These are phyloP conservation scores for Bungarus multicinctus DNA, from an alignment of 2,113 vertebrate genomes.

Conservation along the genomic window DNA sequence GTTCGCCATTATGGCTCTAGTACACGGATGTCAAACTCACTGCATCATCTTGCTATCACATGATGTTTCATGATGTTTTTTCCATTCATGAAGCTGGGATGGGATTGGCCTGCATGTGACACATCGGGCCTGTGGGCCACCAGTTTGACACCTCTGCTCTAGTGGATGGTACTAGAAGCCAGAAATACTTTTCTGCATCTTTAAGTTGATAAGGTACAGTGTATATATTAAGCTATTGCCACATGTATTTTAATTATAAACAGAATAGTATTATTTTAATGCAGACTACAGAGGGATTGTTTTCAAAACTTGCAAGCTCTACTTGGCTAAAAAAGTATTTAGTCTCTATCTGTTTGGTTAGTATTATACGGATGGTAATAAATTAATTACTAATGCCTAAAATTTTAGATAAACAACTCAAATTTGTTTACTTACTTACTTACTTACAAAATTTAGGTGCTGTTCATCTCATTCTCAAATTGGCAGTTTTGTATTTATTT, in stretches of 20 bases:
- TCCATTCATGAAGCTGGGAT: too few relatives aligned
- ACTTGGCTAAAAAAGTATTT: background rate
- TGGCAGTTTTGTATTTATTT: background rate
- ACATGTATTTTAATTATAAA: background rate
- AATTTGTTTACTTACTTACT: too few relatives aligned
- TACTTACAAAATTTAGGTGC: background rate
- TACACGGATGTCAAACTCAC: too few relatives aligned
- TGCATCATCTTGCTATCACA: too few relatives aligned
- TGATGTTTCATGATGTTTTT: too few relatives aligned
- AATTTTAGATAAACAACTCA: background rate
- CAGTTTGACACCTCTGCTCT: background rate
- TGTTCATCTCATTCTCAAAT: background rate
- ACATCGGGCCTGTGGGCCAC: too few relatives aligned
- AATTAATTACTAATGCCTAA: background rate
- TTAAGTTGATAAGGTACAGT: background rate
- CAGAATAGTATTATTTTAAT: background rate
- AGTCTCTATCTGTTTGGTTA: background rate
- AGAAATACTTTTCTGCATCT: background rate
- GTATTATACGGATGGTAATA: background rate
- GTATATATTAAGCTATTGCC: background rate
- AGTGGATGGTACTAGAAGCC: background rate
- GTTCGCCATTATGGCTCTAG: background rate
- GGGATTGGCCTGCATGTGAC: too few relatives aligned
- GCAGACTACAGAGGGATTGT: background rate
- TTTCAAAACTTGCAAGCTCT: background rate